Conservation (phyloP, 2,797 vertebrate species). For the Darevskia mixta region DNA sequence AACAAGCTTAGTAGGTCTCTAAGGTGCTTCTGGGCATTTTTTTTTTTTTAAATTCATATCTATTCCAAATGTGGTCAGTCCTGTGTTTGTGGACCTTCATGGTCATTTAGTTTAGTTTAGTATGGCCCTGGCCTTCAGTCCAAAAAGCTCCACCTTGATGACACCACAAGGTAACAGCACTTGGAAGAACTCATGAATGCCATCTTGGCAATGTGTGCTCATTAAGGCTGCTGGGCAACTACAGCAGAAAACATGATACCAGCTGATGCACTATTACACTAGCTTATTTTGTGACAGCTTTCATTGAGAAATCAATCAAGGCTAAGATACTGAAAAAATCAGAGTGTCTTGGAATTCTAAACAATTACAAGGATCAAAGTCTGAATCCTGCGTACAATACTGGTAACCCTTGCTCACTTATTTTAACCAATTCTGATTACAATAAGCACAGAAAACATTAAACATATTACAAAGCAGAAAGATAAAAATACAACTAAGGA, state of each 20-base stretch:
- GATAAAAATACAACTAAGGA: not conserved
- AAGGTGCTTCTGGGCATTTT: too few relatives aligned
- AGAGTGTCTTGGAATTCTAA: not conserved
- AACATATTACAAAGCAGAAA: not conserved
- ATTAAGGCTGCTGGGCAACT: not conserved
- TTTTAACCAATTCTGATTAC: not conserved
- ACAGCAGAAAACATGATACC: not conserved
- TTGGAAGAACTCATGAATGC: not conserved
- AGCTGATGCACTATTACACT: not conserved
- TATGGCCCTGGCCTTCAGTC: too few relatives aligned
- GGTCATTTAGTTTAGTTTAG: too few relatives aligned
- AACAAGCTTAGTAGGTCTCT: too few relatives aligned
- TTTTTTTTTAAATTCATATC: too few relatives aligned
- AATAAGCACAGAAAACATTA: not conserved
- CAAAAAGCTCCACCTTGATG: too few relatives aligned
- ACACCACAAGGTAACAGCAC: not conserved
- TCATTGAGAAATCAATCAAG: not conserved
- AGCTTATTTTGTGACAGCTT: not conserved
- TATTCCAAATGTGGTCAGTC: too few relatives aligned
- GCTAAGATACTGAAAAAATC: not conserved
- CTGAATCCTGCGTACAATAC: not conserved
- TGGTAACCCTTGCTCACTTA: not conserved
- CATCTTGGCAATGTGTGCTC: not conserved
- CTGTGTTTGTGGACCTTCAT: too few relatives aligned
- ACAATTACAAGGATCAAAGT: not conserved